Evolutionary conservation across 2,888 invertebrate genomes (phyloP).

Genomic region (Acleris holmiana): DNA sequence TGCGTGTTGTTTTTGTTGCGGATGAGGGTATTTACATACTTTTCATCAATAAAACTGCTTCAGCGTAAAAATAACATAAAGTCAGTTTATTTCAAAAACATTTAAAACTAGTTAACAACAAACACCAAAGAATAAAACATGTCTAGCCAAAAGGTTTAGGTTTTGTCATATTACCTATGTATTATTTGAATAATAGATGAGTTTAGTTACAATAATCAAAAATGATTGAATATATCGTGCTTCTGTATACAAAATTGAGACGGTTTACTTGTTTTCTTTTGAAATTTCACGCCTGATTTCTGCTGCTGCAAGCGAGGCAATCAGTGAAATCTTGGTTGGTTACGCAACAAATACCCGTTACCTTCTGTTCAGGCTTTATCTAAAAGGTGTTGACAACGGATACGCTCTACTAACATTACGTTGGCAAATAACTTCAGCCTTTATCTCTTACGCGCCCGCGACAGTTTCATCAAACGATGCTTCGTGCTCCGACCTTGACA

Average conservation of each 20-base stretch:
- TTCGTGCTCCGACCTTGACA: conserved; percentile 87
- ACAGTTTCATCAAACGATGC: conserved; percentile 86
- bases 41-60: conserved; percentile 32
- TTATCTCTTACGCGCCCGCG: conserved; percentile 69
- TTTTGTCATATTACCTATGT: conserved; percentile 2
- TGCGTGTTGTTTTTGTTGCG: too few relatives aligned
- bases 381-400: conserved; percentile 67
- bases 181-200: neutral
- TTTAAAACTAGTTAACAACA: conserved; percentile 81
- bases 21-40: too few relatives aligned
- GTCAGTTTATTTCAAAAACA: conserved; percentile 57
- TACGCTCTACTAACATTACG: conserved; percentile 74
- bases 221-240: conserved; percentile 7
- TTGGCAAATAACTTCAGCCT: conserved; percentile 66
- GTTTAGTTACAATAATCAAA: neutral
- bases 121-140: conserved; percentile 45
- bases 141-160: conserved; percentile 8
- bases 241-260: conserved; percentile 44
- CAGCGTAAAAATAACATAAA: conserved; percentile 47
- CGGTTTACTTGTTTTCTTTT: conserved; percentile 47
- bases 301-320: conserved; percentile 40
- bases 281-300: conserved; percentile 48
- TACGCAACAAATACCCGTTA: conserved; percentile 72
- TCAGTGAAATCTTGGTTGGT: conserved; percentile 71
- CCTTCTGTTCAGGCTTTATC: conserved; percentile 66